Conservation (phyloP, 2,113 vertebrate species). For the Rhinopomastus cyanomelas region DNA sequence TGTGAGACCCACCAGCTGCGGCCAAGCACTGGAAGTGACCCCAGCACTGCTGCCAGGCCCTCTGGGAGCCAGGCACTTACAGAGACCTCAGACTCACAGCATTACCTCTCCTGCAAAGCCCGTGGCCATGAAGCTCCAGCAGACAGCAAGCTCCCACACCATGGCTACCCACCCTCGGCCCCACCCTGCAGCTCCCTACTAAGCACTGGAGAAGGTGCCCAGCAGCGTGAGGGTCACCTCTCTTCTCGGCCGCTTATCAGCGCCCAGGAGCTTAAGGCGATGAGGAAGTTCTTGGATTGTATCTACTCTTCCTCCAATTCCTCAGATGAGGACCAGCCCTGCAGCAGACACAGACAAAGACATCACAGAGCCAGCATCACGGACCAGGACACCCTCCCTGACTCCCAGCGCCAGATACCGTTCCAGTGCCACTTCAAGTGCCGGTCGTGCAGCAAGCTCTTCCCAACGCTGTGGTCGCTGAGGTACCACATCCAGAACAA, state of each 20-base stretch:
- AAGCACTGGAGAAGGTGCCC: background rate
- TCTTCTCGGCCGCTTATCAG: background rate
- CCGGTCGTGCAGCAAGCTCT: constrained; percentile 25
- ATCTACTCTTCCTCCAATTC: constrained; percentile 47
- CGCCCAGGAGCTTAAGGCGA: background rate
- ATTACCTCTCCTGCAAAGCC: constrained; percentile 2
- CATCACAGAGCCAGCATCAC: background rate
- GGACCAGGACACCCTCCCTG: constrained; percentile 9
- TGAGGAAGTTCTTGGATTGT: background rate
- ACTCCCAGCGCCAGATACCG: background rate
- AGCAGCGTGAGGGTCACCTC: background rate
- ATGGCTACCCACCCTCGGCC: constrained; percentile 58
- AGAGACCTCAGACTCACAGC: background rate
- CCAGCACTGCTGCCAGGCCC: background rate
- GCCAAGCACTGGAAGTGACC: background rate
- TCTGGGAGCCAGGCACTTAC: fast-evolving
- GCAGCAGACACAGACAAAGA: background rate
- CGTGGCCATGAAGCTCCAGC: background rate
- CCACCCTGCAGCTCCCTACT: constrained; percentile 68
- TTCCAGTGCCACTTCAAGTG: constrained; percentile 42
- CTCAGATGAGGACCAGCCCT: background rate
- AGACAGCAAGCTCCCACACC: background rate
- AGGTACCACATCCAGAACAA: constrained; percentile 57
- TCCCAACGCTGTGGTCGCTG: constrained; percentile 27
- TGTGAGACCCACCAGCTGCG: too few relatives aligned